Base-by-base conservation (phyloP, 2,113 vertebrate genomes). In the Menura novaehollandiae region DNA sequence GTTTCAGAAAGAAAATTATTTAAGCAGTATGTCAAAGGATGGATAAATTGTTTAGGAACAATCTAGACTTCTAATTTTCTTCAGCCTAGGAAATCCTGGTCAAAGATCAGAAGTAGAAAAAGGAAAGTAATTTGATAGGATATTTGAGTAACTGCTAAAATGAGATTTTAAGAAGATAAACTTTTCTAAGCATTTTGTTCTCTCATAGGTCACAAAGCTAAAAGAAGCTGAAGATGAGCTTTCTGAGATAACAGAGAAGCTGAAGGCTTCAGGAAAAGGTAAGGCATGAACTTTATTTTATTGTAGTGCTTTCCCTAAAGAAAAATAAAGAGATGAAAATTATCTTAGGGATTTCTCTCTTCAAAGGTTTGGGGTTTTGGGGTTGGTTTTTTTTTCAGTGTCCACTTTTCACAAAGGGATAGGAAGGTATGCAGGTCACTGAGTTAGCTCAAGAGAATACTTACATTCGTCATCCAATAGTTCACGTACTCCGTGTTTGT, bases 221-320 rank as follows among this genome's bases (percentile, higher is more conserved):
- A 98, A 98, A 19, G 97, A 97, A 93, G 98, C 99, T 96, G 99
- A 99, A 97, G 98, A 97, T 78, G 99, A 99, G 74, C 97, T 99
- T 66, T 95, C 97, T 62, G 99, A 99, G 49, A 98, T 99, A 58
- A 98, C 99, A 83, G 98, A 98, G 66, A 99, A 98, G 85, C 98
- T 99, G 73, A 98, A 96, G 85, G 79, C 97, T 62, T 98, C 98
- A 52, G 98, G 96, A 27, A 98, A 97, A 98, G 98, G 99, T 99
- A 97, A 98, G 97, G 15, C 46, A 4, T 47, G 26, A 89, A 55
- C 44, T 63, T 60, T 73, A 35, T 90, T 71, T 82, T 30, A 66
- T 83, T 5, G 0, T 15, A 77, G 5, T 49, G 28, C 41, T 89
- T 83, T 77, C 17, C 35, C 20, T 66, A 32, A 51, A 32, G 51